These are phyloP conservation scores for Phthorimaea operculella DNA, from an alignment of 1,140 invertebrate genomes.

Conservation along the genomic window DNA sequence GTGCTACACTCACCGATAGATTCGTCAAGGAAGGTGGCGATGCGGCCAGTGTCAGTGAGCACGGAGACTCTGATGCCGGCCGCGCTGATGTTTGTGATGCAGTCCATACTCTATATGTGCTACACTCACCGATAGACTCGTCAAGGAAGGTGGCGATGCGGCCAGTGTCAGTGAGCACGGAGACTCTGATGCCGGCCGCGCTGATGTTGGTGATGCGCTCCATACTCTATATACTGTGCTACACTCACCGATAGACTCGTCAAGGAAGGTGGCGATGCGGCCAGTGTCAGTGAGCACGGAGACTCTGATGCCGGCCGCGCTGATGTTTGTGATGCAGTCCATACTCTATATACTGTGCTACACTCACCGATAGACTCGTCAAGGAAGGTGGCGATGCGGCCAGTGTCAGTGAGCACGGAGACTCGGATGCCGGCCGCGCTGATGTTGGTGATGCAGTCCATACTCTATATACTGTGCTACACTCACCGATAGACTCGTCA, in stretches of 20 bases:
- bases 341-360: too few relatives aligned
- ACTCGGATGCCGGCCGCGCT: conserved; percentile 63
- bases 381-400: conserved; percentile 61
- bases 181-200: conserved; percentile 62
- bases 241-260: conserved; percentile 63
- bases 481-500: conserved; percentile 62
- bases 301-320: conserved; percentile 61
- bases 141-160: conserved; percentile 64
- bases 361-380: conserved; percentile 64
- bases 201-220: conserved; percentile 57
- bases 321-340: conserved; percentile 55
- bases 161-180: conserved; percentile 53
- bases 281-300: conserved; percentile 57
- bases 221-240: too few relatives aligned
- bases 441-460: conserved; percentile 55
- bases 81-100: conserved; percentile 54
- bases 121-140: conserved; percentile 61
- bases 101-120: too few relatives aligned
- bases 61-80: conserved; percentile 62
- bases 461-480: too few relatives aligned
- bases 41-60: conserved; percentile 55
- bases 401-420: conserved; percentile 55
- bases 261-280: conserved; percentile 61
- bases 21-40: conserved; percentile 64
- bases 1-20: conserved; percentile 55